Evolutionary conservation across 2,797 vertebrate genomes (phyloP).

Genomic region (Aplochiton taeniatus): DNA sequence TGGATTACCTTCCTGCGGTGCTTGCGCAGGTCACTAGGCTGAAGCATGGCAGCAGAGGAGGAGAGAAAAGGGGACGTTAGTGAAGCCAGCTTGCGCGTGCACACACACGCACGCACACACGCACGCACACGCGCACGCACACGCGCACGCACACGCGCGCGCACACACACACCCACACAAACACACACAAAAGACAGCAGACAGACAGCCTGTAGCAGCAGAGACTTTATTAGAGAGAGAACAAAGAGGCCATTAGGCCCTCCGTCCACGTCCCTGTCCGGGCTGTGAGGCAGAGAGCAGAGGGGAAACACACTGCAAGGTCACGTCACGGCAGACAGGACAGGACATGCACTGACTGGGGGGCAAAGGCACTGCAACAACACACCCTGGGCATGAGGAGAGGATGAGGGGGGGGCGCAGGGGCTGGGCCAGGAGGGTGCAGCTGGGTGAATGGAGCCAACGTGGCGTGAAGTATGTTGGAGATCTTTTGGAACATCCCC

Average conservation of each 20-base stretch:
- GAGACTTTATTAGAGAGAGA: background rate
- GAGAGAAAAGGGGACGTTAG: conserved; percentile 67
- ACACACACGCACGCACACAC: background rate
- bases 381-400: too few species aligned
- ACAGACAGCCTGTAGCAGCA: background rate
- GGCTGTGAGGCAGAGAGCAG: too few species aligned
- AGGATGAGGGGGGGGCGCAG: too few species aligned
- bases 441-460: too few species aligned
- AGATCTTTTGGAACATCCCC: too few species aligned
- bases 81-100: conserved; percentile 52
- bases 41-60: conserved; percentile 82
- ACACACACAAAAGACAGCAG: background rate
- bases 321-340: too few species aligned
- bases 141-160: background rate
- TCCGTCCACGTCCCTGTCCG: too few species aligned
- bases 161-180: background rate
- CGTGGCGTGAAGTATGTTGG: too few species aligned
- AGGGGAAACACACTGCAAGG: too few species aligned
- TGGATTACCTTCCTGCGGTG: conserved; percentile 97
- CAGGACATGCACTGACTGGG: too few species aligned
- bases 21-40: conserved; percentile 99
- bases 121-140: conserved; percentile 2
- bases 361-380: too few species aligned
- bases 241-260: background rate
- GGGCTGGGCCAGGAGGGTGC: too few species aligned